phyloP scores from a whole-genome alignment of 1,140 invertebrate species.

The Drosophila hydei region DNA sequence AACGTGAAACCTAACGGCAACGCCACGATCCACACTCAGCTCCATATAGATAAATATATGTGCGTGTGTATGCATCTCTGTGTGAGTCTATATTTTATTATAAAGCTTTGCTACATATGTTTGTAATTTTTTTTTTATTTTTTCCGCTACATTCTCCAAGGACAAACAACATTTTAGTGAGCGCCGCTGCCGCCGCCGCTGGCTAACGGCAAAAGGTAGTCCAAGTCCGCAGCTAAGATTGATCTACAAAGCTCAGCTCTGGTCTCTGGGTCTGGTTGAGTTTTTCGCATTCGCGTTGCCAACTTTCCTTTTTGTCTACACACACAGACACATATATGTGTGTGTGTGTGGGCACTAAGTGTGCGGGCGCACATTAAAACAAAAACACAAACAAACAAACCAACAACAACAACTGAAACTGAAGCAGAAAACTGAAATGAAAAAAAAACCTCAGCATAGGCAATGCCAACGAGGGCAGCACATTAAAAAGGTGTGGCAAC shows the following conservation, averaged over 20 bases:
- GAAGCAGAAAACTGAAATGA: conserved; percentile 26
- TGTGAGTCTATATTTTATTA: conserved; percentile 13
- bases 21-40: conserved; percentile 49
- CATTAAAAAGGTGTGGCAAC: conserved; percentile 65
- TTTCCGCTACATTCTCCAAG: conserved; percentile 77
- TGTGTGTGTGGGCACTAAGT: conserved; percentile 48
- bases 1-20: conserved; percentile 74
- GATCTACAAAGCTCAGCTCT: conserved; percentile 65
- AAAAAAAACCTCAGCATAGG: conserved; percentile 34
- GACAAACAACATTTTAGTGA: conserved; percentile 81
- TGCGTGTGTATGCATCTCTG: neutral
- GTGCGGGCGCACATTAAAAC: conserved; percentile 71
- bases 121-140: conserved; percentile 24
- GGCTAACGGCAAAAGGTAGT: conserved; percentile 67
- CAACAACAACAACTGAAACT: conserved; percentile 18
- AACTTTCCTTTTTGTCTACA: conserved; percentile 51
- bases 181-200: conserved; percentile 45
- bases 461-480: conserved; percentile 47
- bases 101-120: conserved; percentile 5
- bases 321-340: conserved; percentile 3
- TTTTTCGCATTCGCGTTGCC: conserved; percentile 57
- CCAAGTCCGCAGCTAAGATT: conserved; percentile 57
- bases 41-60: conserved; percentile 31
- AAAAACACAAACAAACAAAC: conserved; percentile 42
- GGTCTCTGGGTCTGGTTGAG: conserved; percentile 34